A percentile compares a stretch with the other conserved stretches of the same genome.
phyloP scores from a whole-genome alignment of 1,140 invertebrate genomes.

The Onthophagus taurus region DNA sequence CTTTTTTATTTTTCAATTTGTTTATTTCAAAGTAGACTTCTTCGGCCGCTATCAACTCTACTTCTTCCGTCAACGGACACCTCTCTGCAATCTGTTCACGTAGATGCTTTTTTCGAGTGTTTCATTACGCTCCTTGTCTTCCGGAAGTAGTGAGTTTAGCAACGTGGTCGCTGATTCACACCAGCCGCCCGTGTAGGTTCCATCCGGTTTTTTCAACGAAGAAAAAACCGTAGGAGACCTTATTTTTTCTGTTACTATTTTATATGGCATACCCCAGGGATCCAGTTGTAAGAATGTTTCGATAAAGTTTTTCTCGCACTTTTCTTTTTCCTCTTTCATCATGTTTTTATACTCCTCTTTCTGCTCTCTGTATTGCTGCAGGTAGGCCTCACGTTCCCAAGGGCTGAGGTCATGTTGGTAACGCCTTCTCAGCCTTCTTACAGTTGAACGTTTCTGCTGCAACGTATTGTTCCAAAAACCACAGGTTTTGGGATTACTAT shows the following conservation, averaged over 20 bases:
- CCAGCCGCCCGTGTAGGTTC: not conserved
- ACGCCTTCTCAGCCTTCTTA: no score
- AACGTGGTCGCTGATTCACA: not conserved
- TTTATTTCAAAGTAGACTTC: not conserved
- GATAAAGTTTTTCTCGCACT: no score
- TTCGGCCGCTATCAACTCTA: not conserved
- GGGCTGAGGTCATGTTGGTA: no score
- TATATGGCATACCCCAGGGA: constrained; percentile 8
- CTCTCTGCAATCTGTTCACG: not conserved
- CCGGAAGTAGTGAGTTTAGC: not conserved
- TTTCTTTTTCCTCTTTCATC: no score
- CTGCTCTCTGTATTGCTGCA: no score
- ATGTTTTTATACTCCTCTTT: no score
- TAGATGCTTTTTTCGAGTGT: not conserved
- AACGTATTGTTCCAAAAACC: no score
- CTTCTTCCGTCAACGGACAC: not conserved
- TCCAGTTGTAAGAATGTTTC: no score
- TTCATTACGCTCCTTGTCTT: not conserved
- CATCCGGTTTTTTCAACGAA: not conserved
- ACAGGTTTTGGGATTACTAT: no score
- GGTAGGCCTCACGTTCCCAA: no score
- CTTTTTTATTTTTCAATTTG: not conserved
- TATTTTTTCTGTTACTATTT: not conserved
- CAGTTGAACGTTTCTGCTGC: no score
- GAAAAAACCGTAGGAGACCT: not conserved